Evolutionary conservation across 2,113 vertebrate genomes (phyloP).

Genomic region (Epinephelus cyanopodus): DNA sequence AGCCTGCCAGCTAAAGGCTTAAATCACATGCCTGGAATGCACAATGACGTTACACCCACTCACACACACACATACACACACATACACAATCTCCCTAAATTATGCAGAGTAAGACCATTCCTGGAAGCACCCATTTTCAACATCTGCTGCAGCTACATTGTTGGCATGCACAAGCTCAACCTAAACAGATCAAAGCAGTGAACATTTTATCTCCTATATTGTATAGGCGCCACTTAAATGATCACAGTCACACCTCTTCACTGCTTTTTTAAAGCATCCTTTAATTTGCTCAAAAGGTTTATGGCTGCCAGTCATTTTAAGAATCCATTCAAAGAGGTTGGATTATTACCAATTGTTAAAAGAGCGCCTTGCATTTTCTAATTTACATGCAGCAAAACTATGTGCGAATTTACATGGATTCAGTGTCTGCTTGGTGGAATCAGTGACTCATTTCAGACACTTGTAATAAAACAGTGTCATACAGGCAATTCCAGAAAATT

Average conservation of each 20-base stretch:
- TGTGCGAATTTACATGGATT: background rate
- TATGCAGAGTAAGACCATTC: slow-evolving; percentile 76
- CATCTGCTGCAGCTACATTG: slow-evolving; percentile 69
- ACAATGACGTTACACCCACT: slow-evolving; percentile 73
- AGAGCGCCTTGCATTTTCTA: background rate
- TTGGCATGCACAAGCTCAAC: slow-evolving; percentile 62
- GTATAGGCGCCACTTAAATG: slow-evolving; percentile 27
- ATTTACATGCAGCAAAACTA: slow-evolving; percentile 3
- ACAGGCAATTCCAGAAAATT: background rate
- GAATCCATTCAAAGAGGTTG: slow-evolving; percentile 6
- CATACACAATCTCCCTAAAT: slow-evolving; percentile 63
- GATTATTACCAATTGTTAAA: background rate
- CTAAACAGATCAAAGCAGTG: slow-evolving; percentile 59
- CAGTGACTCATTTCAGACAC: slow-evolving; percentile 27
- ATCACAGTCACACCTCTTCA: slow-evolving; percentile 40
- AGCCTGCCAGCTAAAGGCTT: slow-evolving; percentile 76
- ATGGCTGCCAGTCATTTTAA: slow-evolving; percentile 24
- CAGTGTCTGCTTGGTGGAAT: slow-evolving; percentile 8
- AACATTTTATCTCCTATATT: slow-evolving; percentile 30
- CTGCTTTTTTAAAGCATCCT: slow-evolving; percentile 2
- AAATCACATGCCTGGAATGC: slow-evolving; percentile 81
- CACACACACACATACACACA: slow-evolving; percentile 10
- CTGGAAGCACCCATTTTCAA: slow-evolving; percentile 74
- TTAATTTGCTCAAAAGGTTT: slow-evolving; percentile 32
- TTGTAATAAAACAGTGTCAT: background rate